A percentile compares a stretch with the other conserved stretches of the same genome.
Conservation (phyloP, 2,888 invertebrate species). For the Tetranychus piercei region DNA sequence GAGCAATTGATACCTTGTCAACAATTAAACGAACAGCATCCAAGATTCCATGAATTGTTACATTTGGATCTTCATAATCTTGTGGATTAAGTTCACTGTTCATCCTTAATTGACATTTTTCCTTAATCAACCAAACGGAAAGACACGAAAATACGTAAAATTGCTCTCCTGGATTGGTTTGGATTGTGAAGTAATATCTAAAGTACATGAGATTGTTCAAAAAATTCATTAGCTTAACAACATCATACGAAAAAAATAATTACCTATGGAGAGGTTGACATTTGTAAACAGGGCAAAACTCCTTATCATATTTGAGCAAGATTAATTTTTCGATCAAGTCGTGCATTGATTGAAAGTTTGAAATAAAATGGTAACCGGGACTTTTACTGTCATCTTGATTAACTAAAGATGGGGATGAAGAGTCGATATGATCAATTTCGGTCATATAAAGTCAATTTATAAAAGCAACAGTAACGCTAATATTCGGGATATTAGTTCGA, state of each 20-base stretch:
- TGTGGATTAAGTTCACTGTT: slow-evolving; percentile 19
- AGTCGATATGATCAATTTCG: too few relatives aligned
- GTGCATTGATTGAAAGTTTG: neutral
- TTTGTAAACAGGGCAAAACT: slow-evolving; percentile 1
- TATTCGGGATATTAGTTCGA: too few relatives aligned
- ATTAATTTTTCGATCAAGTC: neutral
- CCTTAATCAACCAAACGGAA: slow-evolving; percentile 77
- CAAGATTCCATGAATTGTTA: slow-evolving; percentile 64
- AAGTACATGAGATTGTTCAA: neutral
- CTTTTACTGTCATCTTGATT: neutral
- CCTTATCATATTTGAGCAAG: neutral
- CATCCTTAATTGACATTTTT: slow-evolving; percentile 31
- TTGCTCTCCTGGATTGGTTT: slow-evolving; percentile 87
- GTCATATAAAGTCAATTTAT: too few relatives aligned
- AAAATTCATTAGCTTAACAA: neutral
- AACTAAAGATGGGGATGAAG: neutral
- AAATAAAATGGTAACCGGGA: slow-evolving; percentile 5
- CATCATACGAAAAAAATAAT: neutral
- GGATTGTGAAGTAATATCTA: slow-evolving; percentile 62
- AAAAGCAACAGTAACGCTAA: too few relatives aligned
- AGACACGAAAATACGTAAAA: slow-evolving; percentile 79
- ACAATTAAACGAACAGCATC: slow-evolving; percentile 38
- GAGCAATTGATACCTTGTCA: slow-evolving; percentile 50
- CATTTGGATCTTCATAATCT: slow-evolving; percentile 81
- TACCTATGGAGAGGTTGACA: slow-evolving; percentile 2